phyloP scores from a whole-genome alignment of 2,888 invertebrate species.

The Polylopha cassiicola region DNA sequence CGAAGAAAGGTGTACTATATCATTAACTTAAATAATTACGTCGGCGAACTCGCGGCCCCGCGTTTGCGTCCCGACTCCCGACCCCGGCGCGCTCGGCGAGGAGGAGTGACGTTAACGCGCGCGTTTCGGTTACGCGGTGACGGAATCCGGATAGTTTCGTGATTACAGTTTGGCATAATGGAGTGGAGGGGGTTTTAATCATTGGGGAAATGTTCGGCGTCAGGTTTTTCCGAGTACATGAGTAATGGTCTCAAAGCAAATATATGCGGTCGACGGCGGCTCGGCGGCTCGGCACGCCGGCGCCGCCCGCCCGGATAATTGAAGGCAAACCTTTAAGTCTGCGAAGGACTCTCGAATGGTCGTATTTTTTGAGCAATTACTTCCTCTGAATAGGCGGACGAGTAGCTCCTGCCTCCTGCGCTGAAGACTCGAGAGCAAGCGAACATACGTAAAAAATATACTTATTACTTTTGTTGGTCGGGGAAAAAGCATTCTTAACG shows the following conservation, averaged over 20 bases:
- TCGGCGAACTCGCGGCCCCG: slow-evolving; percentile 39
- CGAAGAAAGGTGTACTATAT: slow-evolving; percentile 66
- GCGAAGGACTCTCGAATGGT: too few species aligned
- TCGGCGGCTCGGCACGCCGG: too few species aligned
- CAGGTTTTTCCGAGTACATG: slow-evolving; percentile 10
- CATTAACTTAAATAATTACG: slow-evolving; percentile 75
- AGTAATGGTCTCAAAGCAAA: slow-evolving; percentile 20
- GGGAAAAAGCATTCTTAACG: too few species aligned
- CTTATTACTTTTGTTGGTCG: too few species aligned
- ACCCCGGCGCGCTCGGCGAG: background rate
- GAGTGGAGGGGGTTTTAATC: slow-evolving; percentile 61
- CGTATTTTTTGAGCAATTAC: too few species aligned
- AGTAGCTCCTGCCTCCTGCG: too few species aligned
- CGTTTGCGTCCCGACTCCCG: slow-evolving; percentile 32
- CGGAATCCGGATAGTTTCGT: slow-evolving; percentile 50
- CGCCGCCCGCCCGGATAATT: too few species aligned
- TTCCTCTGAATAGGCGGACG: too few species aligned
- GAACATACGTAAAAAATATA: too few species aligned
- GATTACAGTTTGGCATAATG: slow-evolving; percentile 70
- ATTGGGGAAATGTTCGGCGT: slow-evolving; percentile 63
- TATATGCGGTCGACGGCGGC: slow-evolving; percentile 18
- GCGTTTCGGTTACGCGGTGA: slow-evolving; percentile 25
- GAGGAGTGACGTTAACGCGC: slow-evolving; percentile 33
- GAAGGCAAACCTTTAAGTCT: too few species aligned
- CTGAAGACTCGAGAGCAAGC: too few species aligned